Percentiles rank a stretch among this genome's conserved stretches.
phyloP scores from a whole-genome alignment of 2,797 vertebrate genomes.

The Enoplosus armatus region DNA sequence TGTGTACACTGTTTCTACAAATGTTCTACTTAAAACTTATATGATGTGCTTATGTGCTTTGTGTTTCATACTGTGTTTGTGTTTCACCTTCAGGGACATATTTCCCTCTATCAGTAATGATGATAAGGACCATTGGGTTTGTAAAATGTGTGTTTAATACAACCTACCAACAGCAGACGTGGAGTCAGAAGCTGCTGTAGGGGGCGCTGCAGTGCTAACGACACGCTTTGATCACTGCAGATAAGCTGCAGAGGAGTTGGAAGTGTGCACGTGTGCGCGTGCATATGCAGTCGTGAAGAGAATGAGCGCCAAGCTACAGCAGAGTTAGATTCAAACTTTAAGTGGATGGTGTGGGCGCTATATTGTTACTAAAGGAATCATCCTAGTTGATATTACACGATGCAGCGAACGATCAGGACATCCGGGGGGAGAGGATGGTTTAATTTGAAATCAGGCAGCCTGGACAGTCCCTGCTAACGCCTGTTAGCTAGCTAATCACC shows the following conservation, averaged over 20 bases:
- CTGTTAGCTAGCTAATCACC: background rate
- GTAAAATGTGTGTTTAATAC: background rate
- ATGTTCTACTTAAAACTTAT: background rate
- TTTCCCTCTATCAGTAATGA: background rate
- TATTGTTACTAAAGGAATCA: rapidly evolving
- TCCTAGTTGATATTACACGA: background rate
- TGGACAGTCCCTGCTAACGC: background rate
- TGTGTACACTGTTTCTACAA: background rate
- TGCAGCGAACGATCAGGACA: background rate
- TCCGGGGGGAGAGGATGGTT: slow-evolving; percentile 7
- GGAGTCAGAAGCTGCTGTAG: slow-evolving; percentile 7
- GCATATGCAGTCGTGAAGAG: slow-evolving; percentile 34
- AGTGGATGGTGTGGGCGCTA: rapidly evolving
- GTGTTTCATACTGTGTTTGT: background rate
- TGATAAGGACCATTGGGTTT: background rate
- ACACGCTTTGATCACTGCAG: background rate
- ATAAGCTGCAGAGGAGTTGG: slow-evolving; percentile 3
- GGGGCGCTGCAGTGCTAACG: slow-evolving; percentile 53
- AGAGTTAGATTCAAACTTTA: slow-evolving; percentile 28
- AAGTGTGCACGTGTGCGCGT: slow-evolving; percentile 56
- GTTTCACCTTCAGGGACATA: background rate
- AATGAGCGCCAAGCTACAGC: slow-evolving; percentile 70
- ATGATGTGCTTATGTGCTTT: background rate
- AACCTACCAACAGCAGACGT: background rate
- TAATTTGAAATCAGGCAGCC: slow-evolving; percentile 22